Conservation (phyloP, 1,140 invertebrate species). For the Lutraria rhynchaena region DNA sequence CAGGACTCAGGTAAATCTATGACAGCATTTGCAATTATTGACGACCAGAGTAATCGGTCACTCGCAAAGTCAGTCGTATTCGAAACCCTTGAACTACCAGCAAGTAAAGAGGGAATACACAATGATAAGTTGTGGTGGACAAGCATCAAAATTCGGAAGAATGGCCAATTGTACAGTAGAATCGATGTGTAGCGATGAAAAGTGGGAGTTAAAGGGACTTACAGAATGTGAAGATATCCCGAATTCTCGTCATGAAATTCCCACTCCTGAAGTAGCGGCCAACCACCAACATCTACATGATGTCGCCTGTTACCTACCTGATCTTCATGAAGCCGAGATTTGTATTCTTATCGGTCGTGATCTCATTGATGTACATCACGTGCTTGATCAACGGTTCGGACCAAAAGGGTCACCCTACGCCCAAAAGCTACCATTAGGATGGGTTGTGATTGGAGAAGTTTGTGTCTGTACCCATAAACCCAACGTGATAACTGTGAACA, state of each 20-base stretch:
- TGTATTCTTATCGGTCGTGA: not conserved
- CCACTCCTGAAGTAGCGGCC: not conserved
- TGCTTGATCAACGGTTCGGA: not conserved
- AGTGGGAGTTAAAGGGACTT: not conserved
- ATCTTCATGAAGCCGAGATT: slow-evolving; percentile 44
- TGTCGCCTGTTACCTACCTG: slow-evolving; percentile 1
- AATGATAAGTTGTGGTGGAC: not conserved
- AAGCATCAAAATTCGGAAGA: not conserved
- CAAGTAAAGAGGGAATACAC: not conserved
- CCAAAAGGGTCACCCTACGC: not conserved
- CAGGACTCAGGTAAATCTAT: not conserved
- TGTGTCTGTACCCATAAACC: slow-evolving; percentile 12
- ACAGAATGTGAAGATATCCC: not conserved
- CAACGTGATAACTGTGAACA: slow-evolving; percentile 26
- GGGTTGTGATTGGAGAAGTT: slow-evolving; percentile 27
- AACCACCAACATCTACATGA: slow-evolving; percentile 3
- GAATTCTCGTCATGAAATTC: not conserved
- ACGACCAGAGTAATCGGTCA: slow-evolving; percentile 31
- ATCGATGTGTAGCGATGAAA: not conserved
- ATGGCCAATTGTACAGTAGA: not conserved
- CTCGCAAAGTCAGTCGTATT: slow-evolving; percentile 17
- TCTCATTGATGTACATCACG: slow-evolving; percentile 3
- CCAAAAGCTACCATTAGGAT: slow-evolving; percentile 33
- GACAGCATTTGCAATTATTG: slow-evolving; percentile 15
- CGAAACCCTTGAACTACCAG: no score